Base-by-base conservation (phyloP, 2,888 invertebrate genomes). In the Harpagoxenus sublaevis region DNA sequence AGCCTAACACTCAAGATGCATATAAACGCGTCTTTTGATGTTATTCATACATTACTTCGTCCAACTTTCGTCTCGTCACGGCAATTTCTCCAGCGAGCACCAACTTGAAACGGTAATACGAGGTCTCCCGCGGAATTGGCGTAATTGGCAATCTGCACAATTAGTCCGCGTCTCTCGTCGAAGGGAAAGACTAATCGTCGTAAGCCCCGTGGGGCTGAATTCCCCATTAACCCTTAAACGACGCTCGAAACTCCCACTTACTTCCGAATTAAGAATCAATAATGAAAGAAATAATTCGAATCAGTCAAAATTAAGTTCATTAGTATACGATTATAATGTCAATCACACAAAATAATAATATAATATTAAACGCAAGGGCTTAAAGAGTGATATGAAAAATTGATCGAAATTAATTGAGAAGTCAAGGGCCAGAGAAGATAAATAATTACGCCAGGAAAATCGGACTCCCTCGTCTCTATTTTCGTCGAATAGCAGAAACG, bases 111-210 rank as follows among this genome's bases (percentile, higher is more conserved):
- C 60, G 51, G 77, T 77, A 77, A 77, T 77, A 53, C 53, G 48
- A 70, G 62, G 62, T 82, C 60, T 68, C 39, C 73, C 78, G 53
- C 75, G 86, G 81, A 89, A 85, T 87, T 86, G 81, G 65, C 71
- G 84, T 89, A 89, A 89, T 89, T 89, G 89, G 85, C 85, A 90
- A 90, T 90, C 84, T 66, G 86, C 12, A 73, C 90, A 90, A 90
- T 90, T 90, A 90, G 78, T 84, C 55, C 42, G 60, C 73, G 74
- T 74, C 65, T 79, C 77, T 35, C 66, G 65, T 79, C 65, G 62
- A 60, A 42, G 48, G 65, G 84, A 85, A 87, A 86, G 84, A 88
- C 84, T 87, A 81, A 81, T 81, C 73, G 79, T 73, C 39, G 74
- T 48, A 60, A 81, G 15, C 60, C 74, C 66, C 48, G 79, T 81